Conservation (phyloP, 2,113 vertebrate species). For the Bathybates hornii region DNA sequence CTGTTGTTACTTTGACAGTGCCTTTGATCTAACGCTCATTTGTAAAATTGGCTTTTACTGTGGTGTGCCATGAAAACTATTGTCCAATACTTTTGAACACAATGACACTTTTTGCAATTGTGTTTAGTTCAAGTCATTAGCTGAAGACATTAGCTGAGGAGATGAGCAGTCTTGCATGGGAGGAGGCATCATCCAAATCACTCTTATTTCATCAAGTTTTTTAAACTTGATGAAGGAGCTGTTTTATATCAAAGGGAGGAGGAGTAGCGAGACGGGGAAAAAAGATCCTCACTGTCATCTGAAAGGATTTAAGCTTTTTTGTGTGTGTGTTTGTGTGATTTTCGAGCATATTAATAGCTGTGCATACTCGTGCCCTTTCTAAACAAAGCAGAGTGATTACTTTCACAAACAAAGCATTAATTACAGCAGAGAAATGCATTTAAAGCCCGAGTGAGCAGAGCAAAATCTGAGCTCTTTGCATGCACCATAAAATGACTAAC, state of each 20-base stretch:
- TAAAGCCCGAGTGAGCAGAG: background rate
- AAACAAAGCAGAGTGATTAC: background rate
- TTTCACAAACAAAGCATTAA: background rate
- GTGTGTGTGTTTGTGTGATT: background rate
- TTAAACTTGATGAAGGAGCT: background rate
- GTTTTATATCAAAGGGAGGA: background rate
- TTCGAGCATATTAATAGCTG: background rate
- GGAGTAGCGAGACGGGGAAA: accelerated
- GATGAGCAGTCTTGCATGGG: background rate
- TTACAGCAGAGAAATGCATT: background rate
- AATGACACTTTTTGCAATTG: background rate
- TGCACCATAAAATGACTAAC: background rate
- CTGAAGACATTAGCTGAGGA: background rate
- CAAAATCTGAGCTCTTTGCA: background rate
- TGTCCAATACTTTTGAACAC: background rate
- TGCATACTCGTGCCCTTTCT: background rate
- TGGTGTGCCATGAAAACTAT: background rate
- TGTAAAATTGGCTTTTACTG: background rate
- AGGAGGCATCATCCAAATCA: background rate
- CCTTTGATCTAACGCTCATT: background rate
- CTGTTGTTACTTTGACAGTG: background rate
- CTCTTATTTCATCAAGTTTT: background rate
- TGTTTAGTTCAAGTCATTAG: background rate
- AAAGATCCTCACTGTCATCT: background rate
- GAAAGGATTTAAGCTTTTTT: background rate